Evolutionary conservation across 2,797 vertebrate genomes (phyloP), one percentile per base, ranked within the genome.

Genomic region (Myotis pilosus): DNA sequence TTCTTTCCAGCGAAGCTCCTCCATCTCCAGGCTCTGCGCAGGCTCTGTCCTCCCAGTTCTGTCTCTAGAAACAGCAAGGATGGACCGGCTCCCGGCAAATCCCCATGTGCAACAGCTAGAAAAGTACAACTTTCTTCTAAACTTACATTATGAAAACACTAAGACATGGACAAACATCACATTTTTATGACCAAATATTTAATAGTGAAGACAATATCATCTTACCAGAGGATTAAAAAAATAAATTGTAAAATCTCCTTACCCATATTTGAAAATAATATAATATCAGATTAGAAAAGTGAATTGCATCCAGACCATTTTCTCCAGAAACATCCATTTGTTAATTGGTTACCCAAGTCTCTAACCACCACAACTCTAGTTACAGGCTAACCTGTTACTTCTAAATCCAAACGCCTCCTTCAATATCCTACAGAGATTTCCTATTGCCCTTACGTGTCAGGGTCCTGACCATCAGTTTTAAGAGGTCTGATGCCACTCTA

Each of bases 121-220:
- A 87, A 96, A 95, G 53, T 16, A 74, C 3, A 82, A 79, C 9
- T 91, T 94, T 28, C 60, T 84, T 83, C 19, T 55, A 92, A 93
- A 83, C n/a, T 87, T 83, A 25, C 28, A 85, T 41, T 94, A 78
- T 57, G 81, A 74, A 95, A 87, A 86, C 55, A 94, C 20, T 90
- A 80, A 93, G 13, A 69, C 5, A n/a, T 1, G 30, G 19, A 75
- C 10, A 84, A 62, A 80, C 15, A 71, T 66, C 23, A 71, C 28
- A 12, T 80, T 69, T 92, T 44, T 62, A 78, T 85, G 17, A 84
- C 30, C 53, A 55, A 89, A 74, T 87, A 91, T 84, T 71, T 91
- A 93, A 78, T 20, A 91, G 74, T 69, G 44, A 91, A 28, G 36
- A 66, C 5, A 51, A 6, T 44, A 89, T 47, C 71, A 47, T 41